A percentile compares a stretch with the other conserved stretches of the same genome.
Conservation (phyloP, 2,888 invertebrate genomes). For the Cordilura impudica region DNA sequence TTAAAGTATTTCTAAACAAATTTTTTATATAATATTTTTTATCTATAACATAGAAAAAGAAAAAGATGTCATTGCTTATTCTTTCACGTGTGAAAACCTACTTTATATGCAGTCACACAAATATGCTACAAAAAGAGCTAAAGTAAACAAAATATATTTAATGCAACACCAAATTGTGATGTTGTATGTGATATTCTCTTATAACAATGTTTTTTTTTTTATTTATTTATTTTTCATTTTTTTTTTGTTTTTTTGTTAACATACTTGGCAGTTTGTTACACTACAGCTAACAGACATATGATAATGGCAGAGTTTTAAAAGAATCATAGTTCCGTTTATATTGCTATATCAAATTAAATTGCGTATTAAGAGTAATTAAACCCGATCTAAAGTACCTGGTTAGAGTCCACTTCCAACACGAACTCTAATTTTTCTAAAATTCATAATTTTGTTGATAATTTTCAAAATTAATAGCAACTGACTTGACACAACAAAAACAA, state of each 20-base stretch:
- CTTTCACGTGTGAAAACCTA: constrained; percentile 58
- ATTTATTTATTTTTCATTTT: background rate
- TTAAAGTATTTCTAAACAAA: constrained; percentile 12
- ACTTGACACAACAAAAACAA: too few relatives aligned
- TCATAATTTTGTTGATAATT: too few relatives aligned
- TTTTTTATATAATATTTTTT: too few relatives aligned
- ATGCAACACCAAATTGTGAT: constrained; percentile 3
- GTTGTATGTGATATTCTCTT: constrained; percentile 27
- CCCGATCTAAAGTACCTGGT: too few relatives aligned
- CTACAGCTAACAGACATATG: constrained; percentile 36
- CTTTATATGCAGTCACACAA: constrained; percentile 58
- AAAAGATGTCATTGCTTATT: constrained; percentile 52
- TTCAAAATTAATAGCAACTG: too few relatives aligned
- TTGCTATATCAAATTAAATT: too few relatives aligned
- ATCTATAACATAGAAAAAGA: too few relatives aligned
- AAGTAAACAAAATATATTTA: constrained; percentile 37
- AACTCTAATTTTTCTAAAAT: too few relatives aligned
- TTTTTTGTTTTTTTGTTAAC: constrained; percentile 42
- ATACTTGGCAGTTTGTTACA: constrained; percentile 42
- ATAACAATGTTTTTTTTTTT: constrained; percentile 15
- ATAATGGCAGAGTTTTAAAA: background rate
- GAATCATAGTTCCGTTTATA: too few relatives aligned
- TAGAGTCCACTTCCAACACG: too few relatives aligned
- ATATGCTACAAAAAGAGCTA: constrained; percentile 8
- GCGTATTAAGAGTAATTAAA: too few relatives aligned